These are phyloP conservation scores for Octopus sinensis DNA, from an alignment of 1,140 invertebrate species.

Conservation along the genomic window DNA sequence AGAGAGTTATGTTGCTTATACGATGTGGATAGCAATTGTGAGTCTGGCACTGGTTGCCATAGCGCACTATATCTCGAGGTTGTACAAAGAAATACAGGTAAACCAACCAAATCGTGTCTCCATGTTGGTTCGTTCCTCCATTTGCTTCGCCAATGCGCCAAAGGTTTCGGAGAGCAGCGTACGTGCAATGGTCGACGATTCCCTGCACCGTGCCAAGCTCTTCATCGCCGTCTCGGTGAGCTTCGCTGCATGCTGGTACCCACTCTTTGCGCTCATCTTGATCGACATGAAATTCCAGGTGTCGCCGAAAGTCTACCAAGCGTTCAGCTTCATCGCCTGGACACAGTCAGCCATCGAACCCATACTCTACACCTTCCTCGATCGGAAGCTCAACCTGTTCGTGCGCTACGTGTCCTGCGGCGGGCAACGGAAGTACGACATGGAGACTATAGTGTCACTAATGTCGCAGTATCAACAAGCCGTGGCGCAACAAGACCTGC, in stretches of 20 bases:
- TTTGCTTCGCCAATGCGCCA: slow-evolving; percentile 44
- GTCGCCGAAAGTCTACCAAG: slow-evolving; percentile 52
- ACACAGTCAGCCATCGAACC: slow-evolving; percentile 53
- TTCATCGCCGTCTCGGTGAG: slow-evolving; percentile 47
- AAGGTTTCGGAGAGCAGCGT: slow-evolving; percentile 36
- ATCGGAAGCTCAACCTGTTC: slow-evolving; percentile 51
- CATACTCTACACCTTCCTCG: slow-evolving; percentile 51
- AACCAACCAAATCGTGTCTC: slow-evolving; percentile 52
- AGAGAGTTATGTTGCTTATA: slow-evolving; percentile 53
- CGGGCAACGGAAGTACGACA: slow-evolving; percentile 34
- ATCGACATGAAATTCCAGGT: slow-evolving; percentile 50
- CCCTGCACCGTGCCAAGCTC: slow-evolving; percentile 49
- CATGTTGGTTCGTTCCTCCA: slow-evolving; percentile 51
- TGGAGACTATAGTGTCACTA: slow-evolving; percentile 33
- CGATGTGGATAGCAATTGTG: slow-evolving; percentile 55
- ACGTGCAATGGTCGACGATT: slow-evolving; percentile 34
- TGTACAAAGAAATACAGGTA: slow-evolving; percentile 53
- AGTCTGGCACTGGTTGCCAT: slow-evolving; percentile 47
- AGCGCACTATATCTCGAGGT: slow-evolving; percentile 48
- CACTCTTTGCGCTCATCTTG: slow-evolving; percentile 52
- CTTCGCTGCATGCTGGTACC: slow-evolving; percentile 55
- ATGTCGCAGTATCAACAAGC: slow-evolving; percentile 33
- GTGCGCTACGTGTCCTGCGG: slow-evolving; percentile 48
- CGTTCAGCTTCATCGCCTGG: slow-evolving; percentile 56
- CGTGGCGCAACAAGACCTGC: not conserved